A percentile compares a stretch with the other conserved stretches of the same genome.
These are phyloP conservation scores for Alviniconcha marisindica DNA, from an alignment of 1,140 invertebrate species.

Conservation along the genomic window DNA sequence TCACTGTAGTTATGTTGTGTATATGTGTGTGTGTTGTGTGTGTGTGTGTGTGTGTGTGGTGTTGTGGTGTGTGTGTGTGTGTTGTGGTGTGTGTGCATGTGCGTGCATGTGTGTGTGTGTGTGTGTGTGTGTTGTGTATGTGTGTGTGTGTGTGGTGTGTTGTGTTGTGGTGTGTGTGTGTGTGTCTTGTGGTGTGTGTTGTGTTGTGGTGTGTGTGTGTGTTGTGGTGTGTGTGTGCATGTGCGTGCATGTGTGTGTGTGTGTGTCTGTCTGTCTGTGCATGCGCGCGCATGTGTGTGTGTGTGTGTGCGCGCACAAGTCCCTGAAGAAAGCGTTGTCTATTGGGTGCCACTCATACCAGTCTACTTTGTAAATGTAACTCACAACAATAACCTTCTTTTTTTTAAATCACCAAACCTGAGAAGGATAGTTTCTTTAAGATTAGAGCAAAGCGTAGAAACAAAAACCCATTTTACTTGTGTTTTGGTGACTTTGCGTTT, in stretches of 20 bases:
- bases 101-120: neutral
- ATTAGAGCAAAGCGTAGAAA: too few relatives aligned
- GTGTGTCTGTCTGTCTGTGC: too few relatives aligned
- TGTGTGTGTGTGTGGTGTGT: neutral
- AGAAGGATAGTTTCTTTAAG: too few relatives aligned
- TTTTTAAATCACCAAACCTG: too few relatives aligned
- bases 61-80: neutral
- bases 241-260: neutral
- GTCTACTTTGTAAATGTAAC: too few relatives aligned
- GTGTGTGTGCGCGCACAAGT: neutral
- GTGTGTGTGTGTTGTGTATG: neutral
- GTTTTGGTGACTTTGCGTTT: too few relatives aligned
- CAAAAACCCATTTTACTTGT: too few relatives aligned
- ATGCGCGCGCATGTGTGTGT: too few relatives aligned
- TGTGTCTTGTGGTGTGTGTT: neutral
- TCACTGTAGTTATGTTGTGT: too few relatives aligned
- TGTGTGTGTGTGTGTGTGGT: constrained; percentile 4
- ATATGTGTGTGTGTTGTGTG: neutral
- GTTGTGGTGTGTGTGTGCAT: neutral
- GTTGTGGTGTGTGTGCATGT: neutral
- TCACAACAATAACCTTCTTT: too few relatives aligned
- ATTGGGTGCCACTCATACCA: too few relatives aligned
- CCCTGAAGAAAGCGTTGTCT: too few relatives aligned
- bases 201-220: neutral
- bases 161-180: constrained; percentile 1